Evolutionary conservation across 2,797 vertebrate genomes (phyloP), one percentile per base, ranked within the genome.

Genomic region (Protonibea diacanthus): DNA sequence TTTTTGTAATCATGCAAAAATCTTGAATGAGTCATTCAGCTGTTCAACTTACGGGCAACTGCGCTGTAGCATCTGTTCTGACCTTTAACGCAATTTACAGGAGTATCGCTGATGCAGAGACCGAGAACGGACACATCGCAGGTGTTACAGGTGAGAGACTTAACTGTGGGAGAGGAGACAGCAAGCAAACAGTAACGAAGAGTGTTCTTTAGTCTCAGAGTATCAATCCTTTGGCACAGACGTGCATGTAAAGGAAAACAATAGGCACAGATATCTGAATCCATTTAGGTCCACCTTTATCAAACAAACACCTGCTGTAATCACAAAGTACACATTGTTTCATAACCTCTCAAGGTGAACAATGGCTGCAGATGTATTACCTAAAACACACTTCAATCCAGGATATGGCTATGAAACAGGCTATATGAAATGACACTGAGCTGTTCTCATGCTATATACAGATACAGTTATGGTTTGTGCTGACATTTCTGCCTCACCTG

Each of bases 131-230:
- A 11, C 11, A 76, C 1, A 2, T 80, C 15, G 38, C 93, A 93
- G 1, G 48, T 79, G n/a, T 89, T 45, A 77, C 92, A 93, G 12
- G 6, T 82, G 60, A 93, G 86, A 4, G 81, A 71, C 76, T 91
- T 76, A 66, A 66, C 91, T 92, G 84, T 45, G 20, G 45, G 53
- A 65, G 27, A 67, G 47, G 18, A 62, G n/a, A 23, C 20, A 29
- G 64, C 11, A 23, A 75, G 20, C 0, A 1, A 49, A 61, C 0
- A 49, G 33, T 38, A 38, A 38, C 8, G 8, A 53, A n/a, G n/a
- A 66, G 61, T 0, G 11, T 49, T 55, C 48, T 49, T 53, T 17
- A 7, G 20, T n/a, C 11, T 49, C 10, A 49, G 14, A 14, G 23
- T 38, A 20, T 52, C 13, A 69, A 45, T 45, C 45, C 11, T 45